Evolutionary conservation across 2,797 vertebrate species (phyloP).

Genomic region (Morus bassanus): DNA sequence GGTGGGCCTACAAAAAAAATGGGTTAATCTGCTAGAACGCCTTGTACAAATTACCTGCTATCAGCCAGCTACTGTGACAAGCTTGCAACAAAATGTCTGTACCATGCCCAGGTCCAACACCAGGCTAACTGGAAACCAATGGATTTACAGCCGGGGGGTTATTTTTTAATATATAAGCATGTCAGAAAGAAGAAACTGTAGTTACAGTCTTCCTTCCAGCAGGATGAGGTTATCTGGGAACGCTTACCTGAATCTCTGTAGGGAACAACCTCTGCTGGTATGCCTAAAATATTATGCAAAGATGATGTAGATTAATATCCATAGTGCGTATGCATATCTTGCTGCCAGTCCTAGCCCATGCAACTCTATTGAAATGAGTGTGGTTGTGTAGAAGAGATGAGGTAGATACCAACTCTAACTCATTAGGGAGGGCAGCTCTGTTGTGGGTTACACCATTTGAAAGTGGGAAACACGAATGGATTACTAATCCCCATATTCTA

Average conservation of each 20-base stretch:
- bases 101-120: neutral
- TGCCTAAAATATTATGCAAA: constrained; percentile 24
- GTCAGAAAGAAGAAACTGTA: neutral
- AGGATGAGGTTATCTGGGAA: neutral
- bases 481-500: neutral
- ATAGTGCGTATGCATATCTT: neutral
- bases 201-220: neutral
- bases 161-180: neutral
- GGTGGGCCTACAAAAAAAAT: neutral
- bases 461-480: neutral
- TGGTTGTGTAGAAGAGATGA: neutral
- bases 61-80: neutral
- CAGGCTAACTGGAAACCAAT: neutral
- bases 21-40: neutral
- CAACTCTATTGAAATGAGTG: neutral
- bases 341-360: neutral
- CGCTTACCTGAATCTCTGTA: constrained; percentile 13
- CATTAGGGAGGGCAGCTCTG: neutral
- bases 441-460: neutral
- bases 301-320: neutral
- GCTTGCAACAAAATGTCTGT: neutral
- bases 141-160: neutral
- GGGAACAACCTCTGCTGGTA: constrained; percentile 31
- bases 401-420: neutral
- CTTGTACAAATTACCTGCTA: neutral